phyloP scores from a whole-genome alignment of 2,888 invertebrate species.

The Microchrysa polita region DNA sequence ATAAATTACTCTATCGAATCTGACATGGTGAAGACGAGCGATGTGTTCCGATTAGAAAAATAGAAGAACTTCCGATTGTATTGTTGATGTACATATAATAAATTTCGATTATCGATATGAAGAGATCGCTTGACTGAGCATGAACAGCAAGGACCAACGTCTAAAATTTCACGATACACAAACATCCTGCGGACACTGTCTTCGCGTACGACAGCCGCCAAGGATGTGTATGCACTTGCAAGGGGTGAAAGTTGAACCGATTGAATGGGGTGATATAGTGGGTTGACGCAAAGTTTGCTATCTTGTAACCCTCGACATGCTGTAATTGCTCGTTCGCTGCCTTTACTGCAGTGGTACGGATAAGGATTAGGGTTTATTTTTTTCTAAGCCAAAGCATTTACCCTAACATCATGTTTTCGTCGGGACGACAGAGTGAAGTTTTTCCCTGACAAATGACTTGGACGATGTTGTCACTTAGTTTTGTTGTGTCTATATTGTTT shows the following conservation, averaged over 20 bases:
- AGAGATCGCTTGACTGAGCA: slow-evolving; percentile 39
- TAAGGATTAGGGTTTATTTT: slow-evolving; percentile 11
- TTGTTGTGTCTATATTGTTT: slow-evolving; percentile 39
- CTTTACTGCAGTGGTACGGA: slow-evolving; percentile 18
- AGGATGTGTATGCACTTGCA: background rate
- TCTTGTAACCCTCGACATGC: slow-evolving; percentile 40
- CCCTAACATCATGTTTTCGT: slow-evolving; percentile 10
- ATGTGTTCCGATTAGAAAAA: slow-evolving; percentile 38
- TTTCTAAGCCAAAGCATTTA: slow-evolving; percentile 6
- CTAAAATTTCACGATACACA: slow-evolving; percentile 36
- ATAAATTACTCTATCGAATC: slow-evolving; percentile 33
- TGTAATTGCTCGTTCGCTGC: slow-evolving; percentile 34
- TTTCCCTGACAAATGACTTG: slow-evolving; percentile 40
- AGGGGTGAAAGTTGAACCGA: background rate
- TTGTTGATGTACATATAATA: slow-evolving; percentile 41
- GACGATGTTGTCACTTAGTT: slow-evolving; percentile 44
- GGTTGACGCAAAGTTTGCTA: slow-evolving; percentile 40
- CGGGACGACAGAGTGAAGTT: background rate
- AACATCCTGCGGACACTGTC: slow-evolving; percentile 26
- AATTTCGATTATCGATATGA: slow-evolving; percentile 45
- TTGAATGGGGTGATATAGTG: slow-evolving; percentile 34
- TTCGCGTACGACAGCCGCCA: too few species aligned
- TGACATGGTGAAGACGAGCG: slow-evolving; percentile 22
- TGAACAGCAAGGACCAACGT: slow-evolving; percentile 19
- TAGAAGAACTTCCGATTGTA: slow-evolving; percentile 39